Evolutionary conservation across 2,888 invertebrate species (phyloP).

Genomic region (Caenorhabditis drosophilae): DNA sequence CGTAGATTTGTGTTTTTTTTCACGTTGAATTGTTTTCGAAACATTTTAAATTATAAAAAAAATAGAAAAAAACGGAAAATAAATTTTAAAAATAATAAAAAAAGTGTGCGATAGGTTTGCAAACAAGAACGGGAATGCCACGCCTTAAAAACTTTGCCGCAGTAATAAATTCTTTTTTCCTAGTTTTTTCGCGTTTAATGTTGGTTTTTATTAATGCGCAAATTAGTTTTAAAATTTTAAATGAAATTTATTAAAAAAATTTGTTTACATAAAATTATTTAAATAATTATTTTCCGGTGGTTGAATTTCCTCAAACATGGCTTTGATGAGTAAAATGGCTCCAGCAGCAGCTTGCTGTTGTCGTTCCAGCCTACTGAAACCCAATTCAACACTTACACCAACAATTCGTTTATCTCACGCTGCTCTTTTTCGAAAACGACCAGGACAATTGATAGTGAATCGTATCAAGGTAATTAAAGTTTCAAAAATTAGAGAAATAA

Average conservation of each 20-base stretch:
- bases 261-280: background rate
- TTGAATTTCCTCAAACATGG: slow-evolving; percentile 31
- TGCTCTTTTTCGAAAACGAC: slow-evolving; percentile 60
- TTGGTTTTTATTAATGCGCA: too few species aligned
- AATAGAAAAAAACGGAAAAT: background rate
- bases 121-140: too few species aligned
- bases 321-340: slow-evolving; percentile 49
- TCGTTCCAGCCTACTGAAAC: slow-evolving; percentile 23
- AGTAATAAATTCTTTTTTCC: too few species aligned
- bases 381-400: slow-evolving; percentile 30
- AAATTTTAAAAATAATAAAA: slow-evolving; percentile 1
- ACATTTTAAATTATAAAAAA: slow-evolving; percentile 44
- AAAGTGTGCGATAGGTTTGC: too few species aligned
- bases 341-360: slow-evolving; percentile 29
- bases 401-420: slow-evolving; percentile 57
- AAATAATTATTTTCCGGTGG: slow-evolving; percentile 12
- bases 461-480: slow-evolving; percentile 54
- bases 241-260: too few species aligned
- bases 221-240: too few species aligned
- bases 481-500: background rate
- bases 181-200: too few species aligned
- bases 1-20: slow-evolving; percentile 60
- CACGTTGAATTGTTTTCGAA: slow-evolving; percentile 57
- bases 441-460: slow-evolving; percentile 64
- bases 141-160: too few species aligned